Evolutionary conservation across 2,113 vertebrate genomes (phyloP), one percentile per base, ranked within the genome.

Genomic region (Gymnorhina tibicen): DNA sequence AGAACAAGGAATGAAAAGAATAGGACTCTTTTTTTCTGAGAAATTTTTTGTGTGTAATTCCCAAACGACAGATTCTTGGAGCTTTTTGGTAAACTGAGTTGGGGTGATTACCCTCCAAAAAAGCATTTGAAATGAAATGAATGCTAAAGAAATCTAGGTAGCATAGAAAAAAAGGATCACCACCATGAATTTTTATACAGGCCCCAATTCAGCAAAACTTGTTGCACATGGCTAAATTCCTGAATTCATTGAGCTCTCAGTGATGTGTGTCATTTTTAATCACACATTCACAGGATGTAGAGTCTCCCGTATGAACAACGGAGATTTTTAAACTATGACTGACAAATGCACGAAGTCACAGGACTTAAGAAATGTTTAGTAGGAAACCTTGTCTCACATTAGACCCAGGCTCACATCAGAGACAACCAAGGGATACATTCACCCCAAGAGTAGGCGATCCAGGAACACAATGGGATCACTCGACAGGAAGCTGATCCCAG

Each of bases 391-490:
- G 63, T 37, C 50, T 44, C 37, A 26, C 20, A 2, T 60, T 33
- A 42, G 52, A 67, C 24, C 55, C 69, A 63, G 56, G 56, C 47
- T 64, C 1, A 3, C 19, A 64, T 13, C 41, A 37, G 79, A 90
- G 94, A 46, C 13, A 90, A 30, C 18, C 60, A 55, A 35, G 28
- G 22, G 80, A 56, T 16, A 5, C 9, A 16, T 17, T 21, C 23
- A 16, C 21, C 8, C 8, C 67, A 46, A 7, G 49, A 84, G 27
- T 1, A 3, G 10, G 8, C 0, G 8, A 14, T 1, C 22, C 26
- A 55, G 91, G 73, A 85, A 59, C 35, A 26, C 23, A 39, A 28
- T 3, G 42, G 81, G 56, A 78, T 44, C 35, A 37, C 49, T 10
- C 22, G 12, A 26, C 2, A 4, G 55, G 60, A 85, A 78, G 56